Percentiles rank a stretch among this genome's conserved stretches.
phyloP scores from a whole-genome alignment of 2,797 vertebrate species.

The Euphonia xanthogaster region DNA sequence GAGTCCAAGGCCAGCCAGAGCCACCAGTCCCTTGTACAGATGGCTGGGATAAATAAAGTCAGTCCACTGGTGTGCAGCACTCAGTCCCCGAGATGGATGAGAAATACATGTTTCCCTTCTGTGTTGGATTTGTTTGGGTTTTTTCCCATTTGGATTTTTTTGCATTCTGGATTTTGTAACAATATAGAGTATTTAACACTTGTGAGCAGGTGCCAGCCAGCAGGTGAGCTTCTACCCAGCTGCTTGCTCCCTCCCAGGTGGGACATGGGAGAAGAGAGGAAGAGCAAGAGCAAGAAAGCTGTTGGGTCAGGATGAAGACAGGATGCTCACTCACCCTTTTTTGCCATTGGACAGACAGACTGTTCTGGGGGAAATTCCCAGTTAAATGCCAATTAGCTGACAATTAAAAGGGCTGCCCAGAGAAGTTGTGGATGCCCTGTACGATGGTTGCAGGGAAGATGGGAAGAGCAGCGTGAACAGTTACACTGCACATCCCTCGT shows the following conservation, averaged over 20 bases:
- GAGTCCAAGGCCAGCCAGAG: background rate
- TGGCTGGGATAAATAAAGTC: background rate
- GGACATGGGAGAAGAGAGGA: background rate
- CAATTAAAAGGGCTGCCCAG: background rate
- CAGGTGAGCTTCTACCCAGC: background rate
- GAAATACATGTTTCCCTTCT: background rate
- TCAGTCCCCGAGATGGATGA: background rate
- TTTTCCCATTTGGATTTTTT: background rate
- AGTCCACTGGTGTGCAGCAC: background rate
- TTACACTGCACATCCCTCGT: accelerated
- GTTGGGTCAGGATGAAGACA: background rate
- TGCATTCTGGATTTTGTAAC: background rate
- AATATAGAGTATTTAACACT: background rate
- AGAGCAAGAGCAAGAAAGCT: background rate
- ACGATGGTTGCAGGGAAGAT: background rate
- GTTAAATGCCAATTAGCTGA: background rate
- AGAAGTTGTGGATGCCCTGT: background rate
- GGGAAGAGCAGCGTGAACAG: background rate
- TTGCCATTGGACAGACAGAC: background rate
- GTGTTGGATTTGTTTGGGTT: background rate
- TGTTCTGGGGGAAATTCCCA: background rate
- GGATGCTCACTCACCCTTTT: background rate
- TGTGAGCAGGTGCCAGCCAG: background rate
- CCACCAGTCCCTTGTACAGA: background rate
- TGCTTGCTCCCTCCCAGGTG: accelerated